Evolutionary conservation across 2,797 vertebrate genomes (phyloP).

Genomic region (Lophotriccus pileatus): DNA sequence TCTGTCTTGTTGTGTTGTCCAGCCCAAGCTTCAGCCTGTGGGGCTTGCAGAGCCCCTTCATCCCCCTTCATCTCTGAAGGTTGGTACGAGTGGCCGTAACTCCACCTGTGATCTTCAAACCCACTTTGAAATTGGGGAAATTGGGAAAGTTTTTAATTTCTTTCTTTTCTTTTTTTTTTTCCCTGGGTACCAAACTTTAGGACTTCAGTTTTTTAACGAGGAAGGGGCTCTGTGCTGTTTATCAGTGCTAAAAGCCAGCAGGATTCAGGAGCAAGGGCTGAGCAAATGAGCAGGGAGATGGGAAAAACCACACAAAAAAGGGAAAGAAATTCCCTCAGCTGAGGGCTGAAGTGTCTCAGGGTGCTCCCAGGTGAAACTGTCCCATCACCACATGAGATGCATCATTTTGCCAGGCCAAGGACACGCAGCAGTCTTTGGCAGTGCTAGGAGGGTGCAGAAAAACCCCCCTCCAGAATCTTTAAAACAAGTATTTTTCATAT

Average conservation of each 20-base stretch:
- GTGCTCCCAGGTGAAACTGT: not conserved
- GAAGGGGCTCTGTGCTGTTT: not conserved
- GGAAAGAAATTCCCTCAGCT: not conserved
- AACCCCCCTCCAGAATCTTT: not conserved
- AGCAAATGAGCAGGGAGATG: not conserved
- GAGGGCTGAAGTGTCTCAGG: not conserved
- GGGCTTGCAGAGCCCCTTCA: no score
- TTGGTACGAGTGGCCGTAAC: not conserved
- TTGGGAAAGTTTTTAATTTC: not conserved
- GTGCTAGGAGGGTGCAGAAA: not conserved
- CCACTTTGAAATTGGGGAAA: not conserved
- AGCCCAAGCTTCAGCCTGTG: not conserved
- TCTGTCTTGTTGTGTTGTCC: not conserved
- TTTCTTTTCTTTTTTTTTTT: no score
- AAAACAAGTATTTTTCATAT: not conserved
- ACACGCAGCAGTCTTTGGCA: not conserved
- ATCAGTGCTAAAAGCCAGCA: rapidly evolving
- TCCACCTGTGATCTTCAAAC: conserved; percentile 24
- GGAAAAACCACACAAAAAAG: not conserved
- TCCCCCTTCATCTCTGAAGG: not conserved
- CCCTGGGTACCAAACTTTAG: not conserved
- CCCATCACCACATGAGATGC: not conserved
- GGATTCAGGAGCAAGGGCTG: not conserved
- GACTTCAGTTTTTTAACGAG: not conserved
- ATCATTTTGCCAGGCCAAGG: not conserved